Evolutionary conservation across 2,888 invertebrate genomes (phyloP).

Genomic region (Abrostola triplasia): DNA sequence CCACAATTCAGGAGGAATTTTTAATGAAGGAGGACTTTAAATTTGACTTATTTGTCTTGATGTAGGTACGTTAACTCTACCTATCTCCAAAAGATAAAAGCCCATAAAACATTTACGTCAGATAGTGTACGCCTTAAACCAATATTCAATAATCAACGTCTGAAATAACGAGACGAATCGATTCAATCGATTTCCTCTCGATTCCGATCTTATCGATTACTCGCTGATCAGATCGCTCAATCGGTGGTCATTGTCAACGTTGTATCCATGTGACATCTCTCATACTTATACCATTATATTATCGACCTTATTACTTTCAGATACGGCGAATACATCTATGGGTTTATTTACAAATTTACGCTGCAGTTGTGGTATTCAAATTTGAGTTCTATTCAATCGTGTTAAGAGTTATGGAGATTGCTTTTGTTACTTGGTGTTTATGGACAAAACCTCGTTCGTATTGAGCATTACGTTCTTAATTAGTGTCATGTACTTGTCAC

Average conservation of each 20-base stretch:
- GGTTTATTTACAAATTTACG: slow-evolving; percentile 20
- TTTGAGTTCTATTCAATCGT: slow-evolving; percentile 45
- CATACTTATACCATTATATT: slow-evolving; percentile 55
- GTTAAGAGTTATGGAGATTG: slow-evolving; percentile 37
- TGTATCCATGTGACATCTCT: slow-evolving; percentile 68
- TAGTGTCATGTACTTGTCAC: slow-evolving; percentile 74
- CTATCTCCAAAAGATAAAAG: slow-evolving; percentile 35
- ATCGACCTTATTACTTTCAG: slow-evolving; percentile 49
- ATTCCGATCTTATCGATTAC: slow-evolving; percentile 73
- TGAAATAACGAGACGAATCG: slow-evolving; percentile 72
- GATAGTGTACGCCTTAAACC: slow-evolving; percentile 39
- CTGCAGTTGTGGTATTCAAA: slow-evolving; percentile 34
- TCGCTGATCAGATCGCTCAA: slow-evolving; percentile 76
- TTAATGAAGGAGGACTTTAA: no score
- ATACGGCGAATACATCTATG: slow-evolving; percentile 30
- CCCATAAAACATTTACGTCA: slow-evolving; percentile 24
- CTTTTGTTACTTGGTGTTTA: slow-evolving; percentile 31
- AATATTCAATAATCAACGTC: slow-evolving; percentile 68
- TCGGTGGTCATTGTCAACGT: slow-evolving; percentile 76
- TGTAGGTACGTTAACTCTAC: slow-evolving; percentile 3
- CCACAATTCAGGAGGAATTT: no score
- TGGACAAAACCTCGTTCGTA: slow-evolving; percentile 50
- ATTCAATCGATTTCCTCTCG: slow-evolving; percentile 67
- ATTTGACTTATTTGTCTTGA: background rate
- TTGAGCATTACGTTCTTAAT: slow-evolving; percentile 67